A percentile compares a stretch with the other conserved stretches of the same genome.
These are phyloP conservation scores for Ernsta delagoae DNA, from an alignment of 2,888 invertebrate species.

Conservation along the genomic window DNA sequence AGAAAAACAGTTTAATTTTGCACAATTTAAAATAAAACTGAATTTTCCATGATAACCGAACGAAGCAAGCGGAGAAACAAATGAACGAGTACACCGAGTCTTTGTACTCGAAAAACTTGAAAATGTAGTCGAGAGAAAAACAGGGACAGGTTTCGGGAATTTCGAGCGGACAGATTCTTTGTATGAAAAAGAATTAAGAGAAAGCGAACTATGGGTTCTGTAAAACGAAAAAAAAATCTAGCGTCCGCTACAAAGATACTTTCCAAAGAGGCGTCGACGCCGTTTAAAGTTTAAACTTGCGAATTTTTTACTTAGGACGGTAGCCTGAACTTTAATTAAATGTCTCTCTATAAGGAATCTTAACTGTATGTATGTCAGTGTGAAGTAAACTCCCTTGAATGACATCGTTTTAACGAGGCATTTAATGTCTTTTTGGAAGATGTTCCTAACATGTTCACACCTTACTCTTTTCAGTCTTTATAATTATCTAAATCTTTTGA, in stretches of 20 bases:
- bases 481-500: too few relatives aligned
- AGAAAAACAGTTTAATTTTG: not conserved
- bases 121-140: constrained; percentile 6
- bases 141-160: constrained; percentile 15
- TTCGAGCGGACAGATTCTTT: constrained; percentile 17
- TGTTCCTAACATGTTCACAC: not conserved
- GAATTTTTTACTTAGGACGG: too few relatives aligned
- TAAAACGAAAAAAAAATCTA: too few relatives aligned
- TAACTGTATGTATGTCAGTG: not conserved
- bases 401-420: constrained; percentile 3
- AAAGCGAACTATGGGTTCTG: not conserved
- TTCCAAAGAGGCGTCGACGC: too few relatives aligned
- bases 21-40: not conserved
- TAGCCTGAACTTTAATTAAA: too few relatives aligned
- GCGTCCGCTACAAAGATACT: too few relatives aligned
- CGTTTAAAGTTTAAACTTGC: too few relatives aligned
- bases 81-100: not conserved
- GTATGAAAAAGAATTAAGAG: constrained; percentile 21
- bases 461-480: too few relatives aligned
- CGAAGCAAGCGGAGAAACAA: not conserved
- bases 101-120: constrained; percentile 10
- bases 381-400: constrained; percentile 1
- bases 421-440: not conserved
- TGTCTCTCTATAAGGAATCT: too few relatives aligned
- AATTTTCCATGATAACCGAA: not conserved